Conservation (phyloP, 2,888 invertebrate species). For the Chouioia cunea region DNA sequence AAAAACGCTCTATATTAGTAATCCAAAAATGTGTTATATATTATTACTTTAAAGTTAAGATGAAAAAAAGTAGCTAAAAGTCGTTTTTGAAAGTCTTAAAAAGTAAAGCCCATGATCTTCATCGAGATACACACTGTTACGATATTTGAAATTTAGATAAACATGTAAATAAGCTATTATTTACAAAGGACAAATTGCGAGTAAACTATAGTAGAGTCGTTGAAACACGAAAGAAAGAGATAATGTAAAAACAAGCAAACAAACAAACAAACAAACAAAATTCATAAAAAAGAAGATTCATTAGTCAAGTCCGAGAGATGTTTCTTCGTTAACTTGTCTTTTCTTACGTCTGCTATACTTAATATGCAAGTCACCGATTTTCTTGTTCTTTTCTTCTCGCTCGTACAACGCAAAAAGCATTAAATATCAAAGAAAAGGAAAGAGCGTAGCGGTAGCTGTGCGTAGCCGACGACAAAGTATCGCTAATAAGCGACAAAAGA, state of each 20-base stretch:
- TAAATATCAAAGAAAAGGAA: constrained; percentile 41
- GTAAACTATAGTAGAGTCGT: constrained; percentile 50
- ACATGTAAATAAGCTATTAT: constrained; percentile 66
- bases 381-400: constrained; percentile 45
- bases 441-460: constrained; percentile 48
- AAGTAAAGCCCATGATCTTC: constrained; percentile 49
- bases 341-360: constrained; percentile 45
- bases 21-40: constrained; percentile 62
- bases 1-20: constrained; percentile 58
- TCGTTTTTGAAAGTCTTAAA: constrained; percentile 48
- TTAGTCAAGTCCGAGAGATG: constrained; percentile 40
- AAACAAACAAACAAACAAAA: constrained; percentile 7
- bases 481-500: constrained; percentile 31
- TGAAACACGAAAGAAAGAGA: constrained; percentile 26
- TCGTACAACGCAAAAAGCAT: constrained; percentile 25
- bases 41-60: constrained; percentile 58
- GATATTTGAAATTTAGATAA: constrained; percentile 63
- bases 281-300: constrained; percentile 30
- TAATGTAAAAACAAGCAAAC: not conserved
- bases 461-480: constrained; percentile 49
- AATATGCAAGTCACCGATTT: constrained; percentile 44
- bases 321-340: constrained; percentile 44
- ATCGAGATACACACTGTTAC: constrained; percentile 57
- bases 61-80: constrained; percentile 53
- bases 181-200: constrained; percentile 65